phyloP scores from a whole-genome alignment of 1,140 invertebrate species.

The Neuroterus valhalla region DNA sequence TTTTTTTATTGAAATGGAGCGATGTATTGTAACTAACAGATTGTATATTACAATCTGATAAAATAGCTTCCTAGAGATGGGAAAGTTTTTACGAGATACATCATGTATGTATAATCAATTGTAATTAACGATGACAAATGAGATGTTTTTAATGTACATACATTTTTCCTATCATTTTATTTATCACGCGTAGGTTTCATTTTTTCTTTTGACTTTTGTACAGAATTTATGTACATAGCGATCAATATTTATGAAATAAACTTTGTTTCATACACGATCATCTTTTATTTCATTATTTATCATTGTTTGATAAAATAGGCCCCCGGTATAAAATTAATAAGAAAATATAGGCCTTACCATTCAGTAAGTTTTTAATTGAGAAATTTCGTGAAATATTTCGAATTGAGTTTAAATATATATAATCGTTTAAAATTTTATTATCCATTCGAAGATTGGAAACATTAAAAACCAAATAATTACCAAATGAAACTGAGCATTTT shows the following conservation, averaged over 20 bases:
- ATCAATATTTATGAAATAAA: conserved; percentile 57
- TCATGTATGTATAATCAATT: background rate
- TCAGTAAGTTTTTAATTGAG: too few relatives aligned
- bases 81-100: conserved; percentile 49
- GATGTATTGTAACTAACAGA: conserved; percentile 20
- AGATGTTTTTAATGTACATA: conserved; percentile 60
- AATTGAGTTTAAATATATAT: too few relatives aligned
- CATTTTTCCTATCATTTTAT: conserved; percentile 50
- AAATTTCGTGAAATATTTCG: too few relatives aligned
- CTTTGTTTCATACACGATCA: conserved; percentile 49
- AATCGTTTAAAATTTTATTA: too few relatives aligned
- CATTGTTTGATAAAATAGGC: background rate
- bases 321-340: too few relatives aligned
- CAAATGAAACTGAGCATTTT: too few relatives aligned
- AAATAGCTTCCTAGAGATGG: conserved; percentile 50
- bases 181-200: conserved; percentile 50
- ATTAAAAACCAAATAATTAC: too few relatives aligned
- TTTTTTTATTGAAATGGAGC: background rate
- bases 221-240: conserved; percentile 61
- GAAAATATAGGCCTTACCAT: too few relatives aligned
- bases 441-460: too few relatives aligned
- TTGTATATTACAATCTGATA: conserved; percentile 57
- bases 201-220: conserved; percentile 64
- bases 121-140: background rate
- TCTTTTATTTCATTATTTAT: background rate